Base-by-base conservation (phyloP, 2,888 invertebrate species). In the Xestia ashworthii region DNA sequence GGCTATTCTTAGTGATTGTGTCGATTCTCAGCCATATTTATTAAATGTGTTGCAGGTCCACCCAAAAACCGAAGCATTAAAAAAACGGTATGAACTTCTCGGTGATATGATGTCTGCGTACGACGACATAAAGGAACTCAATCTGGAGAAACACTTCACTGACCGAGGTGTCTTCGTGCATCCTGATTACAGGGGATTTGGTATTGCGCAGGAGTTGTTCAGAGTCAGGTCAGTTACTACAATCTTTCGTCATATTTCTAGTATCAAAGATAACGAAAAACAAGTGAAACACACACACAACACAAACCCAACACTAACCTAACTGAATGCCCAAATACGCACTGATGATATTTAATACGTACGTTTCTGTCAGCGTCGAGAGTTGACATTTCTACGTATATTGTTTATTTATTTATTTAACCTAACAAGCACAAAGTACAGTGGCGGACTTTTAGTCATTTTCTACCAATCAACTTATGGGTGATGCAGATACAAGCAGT, bases 151-250 rank as follows among this genome's bases (percentile, higher is more conserved):
- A 25, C 25, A 25, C 44, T 91, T 87, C 25, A 86, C 85, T 46
- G 91, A 87, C 50, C 81, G 87, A 53, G 89, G 90, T 0, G 19
- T 92, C 4, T 82, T 88, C 8, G 91, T 92, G 0, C 82, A 86
- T 46, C 82, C 87, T 4, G 78, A 88, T 8, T 89, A 86, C 50
- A 89, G 91, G 73, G 80, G 88, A 5, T 76, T 89, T 9, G 90
- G 92, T 0, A 88, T 92, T 16, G 90, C 91, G 3, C 78, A 84
- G 66, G 88, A 90, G 53, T 69, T 92, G 9, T 73, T 91, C 6
- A 89, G 85, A 80, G 80, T 78, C 48, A 90, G 91, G 92, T 92
- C 38, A 41, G 71, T n/a, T 12, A 41, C 25, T 58, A 58, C 14
- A 58, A 16, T 53, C 9, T 22, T 53, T 53, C 3, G 50, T 22